Base-by-base conservation (phyloP, 2,797 vertebrate species). In the Enteromius unitaeniatus region DNA sequence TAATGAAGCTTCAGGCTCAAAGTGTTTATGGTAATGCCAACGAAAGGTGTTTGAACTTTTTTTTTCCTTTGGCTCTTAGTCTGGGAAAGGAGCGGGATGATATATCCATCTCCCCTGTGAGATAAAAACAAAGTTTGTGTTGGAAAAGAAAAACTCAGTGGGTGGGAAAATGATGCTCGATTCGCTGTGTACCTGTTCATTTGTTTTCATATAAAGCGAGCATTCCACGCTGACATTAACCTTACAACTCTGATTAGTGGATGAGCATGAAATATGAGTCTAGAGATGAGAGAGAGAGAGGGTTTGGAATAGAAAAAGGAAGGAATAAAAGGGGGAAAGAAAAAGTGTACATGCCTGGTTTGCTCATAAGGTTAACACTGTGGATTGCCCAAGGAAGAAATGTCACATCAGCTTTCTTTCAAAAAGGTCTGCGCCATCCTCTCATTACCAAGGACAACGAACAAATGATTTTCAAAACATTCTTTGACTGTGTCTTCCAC, bases 401-500 rank as follows among this genome's bases (percentile, higher is more conserved):
- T 87, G 85, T 81, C 76, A 84, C 83, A 86, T 68, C 51, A 79
- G 78, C 78, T 78, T 51, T 15, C 51, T 53, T 28, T 70, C 62
- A 77, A 68, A 81, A 78, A 53, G 19, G 74, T 23, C 51, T 15
- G 42, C 34, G 37, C 37, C 53, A 83, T 76, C 68, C 34, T 82
- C 60, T 84, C 6, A 72, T 86, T 70, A 86, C 49, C 31, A 81
- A 89, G 65, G 87, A 79, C n/a, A 89, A 77, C 17, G 23, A 86
- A 79, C 81, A 14, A 80, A 40, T 68, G 21, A 86, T 84, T 82
- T 87, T 28, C 55, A 84, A 83, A 82, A 21, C 49, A 3, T 51
- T 40, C 70, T 88, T 86, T 87, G 83, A 88, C 86, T 9, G 58
- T 76, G 74, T 78, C 84, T 88, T 87, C 82, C 64, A 87, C 82